Conservation (phyloP, 2,888 invertebrate species). For the Phortica okadai region DNA sequence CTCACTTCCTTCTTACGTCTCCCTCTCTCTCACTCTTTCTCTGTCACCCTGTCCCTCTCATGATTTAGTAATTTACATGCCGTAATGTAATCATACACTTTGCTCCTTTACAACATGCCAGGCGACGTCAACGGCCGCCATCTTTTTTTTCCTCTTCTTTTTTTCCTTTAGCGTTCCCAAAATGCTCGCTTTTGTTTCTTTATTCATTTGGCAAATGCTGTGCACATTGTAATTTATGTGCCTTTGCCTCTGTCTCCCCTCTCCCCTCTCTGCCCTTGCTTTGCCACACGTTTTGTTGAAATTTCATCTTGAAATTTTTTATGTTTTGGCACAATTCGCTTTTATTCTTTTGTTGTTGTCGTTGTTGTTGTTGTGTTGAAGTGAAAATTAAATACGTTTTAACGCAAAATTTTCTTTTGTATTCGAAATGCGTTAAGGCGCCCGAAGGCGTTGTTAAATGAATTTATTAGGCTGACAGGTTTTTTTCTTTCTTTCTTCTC, state of each 20-base stretch:
- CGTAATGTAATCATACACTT: constrained; percentile 8
- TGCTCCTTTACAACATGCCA: constrained; percentile 40
- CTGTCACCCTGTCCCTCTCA: too few species aligned
- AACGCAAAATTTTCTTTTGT: too few species aligned
- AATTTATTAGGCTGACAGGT: too few species aligned
- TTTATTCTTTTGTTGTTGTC: background rate
- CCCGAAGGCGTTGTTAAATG: too few species aligned
- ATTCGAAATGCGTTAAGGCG: too few species aligned
- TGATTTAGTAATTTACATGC: constrained; percentile 14
- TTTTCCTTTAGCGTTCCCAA: background rate
- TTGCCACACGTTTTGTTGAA: background rate
- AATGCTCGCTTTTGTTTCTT: background rate
- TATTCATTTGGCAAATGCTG: too few species aligned
- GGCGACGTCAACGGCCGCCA: constrained; percentile 56
- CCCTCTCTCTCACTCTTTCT: too few species aligned
- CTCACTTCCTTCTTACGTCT: too few species aligned
- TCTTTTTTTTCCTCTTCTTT: constrained; percentile 37
- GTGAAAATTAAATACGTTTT: constrained; percentile 1
- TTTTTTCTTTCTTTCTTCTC: too few species aligned
- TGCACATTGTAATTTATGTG: constrained; percentile 13
- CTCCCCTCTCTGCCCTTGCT: background rate
- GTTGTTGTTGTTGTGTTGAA: background rate
- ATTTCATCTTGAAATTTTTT: constrained; percentile 15
- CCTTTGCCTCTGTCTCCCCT: background rate
- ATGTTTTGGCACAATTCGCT: background rate